These are phyloP conservation scores for Tachuris rubrigastra DNA, from an alignment of 2,113 vertebrate genomes.

Conservation along the genomic window DNA sequence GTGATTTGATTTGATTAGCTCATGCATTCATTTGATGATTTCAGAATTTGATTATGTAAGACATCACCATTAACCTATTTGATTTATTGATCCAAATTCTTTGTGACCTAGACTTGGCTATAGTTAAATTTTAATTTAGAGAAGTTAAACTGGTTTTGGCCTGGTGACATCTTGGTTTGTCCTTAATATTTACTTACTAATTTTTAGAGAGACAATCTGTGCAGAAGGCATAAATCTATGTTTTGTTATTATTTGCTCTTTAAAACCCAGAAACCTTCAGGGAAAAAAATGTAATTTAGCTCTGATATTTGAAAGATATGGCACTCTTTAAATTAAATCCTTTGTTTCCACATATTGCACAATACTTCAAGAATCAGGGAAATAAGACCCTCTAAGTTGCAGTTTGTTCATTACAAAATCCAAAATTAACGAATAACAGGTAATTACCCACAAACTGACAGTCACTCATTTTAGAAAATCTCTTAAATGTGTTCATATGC, in stretches of 20 bases:
- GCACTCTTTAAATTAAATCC: background rate
- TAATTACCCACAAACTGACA: background rate
- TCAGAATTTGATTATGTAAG: conserved; percentile 26
- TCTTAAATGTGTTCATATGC: background rate
- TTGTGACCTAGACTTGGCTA: background rate
- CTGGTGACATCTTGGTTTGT: background rate
- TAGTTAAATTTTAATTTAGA: background rate
- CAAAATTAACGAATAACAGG: background rate
- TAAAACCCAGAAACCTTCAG: background rate
- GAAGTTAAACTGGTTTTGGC: background rate
- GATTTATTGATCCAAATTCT: conserved; percentile 2
- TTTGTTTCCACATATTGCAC: background rate
- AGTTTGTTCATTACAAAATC: background rate
- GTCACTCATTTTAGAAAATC: background rate
- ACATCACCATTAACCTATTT: background rate
- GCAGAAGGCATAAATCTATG: background rate
- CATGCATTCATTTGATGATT: background rate
- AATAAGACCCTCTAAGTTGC: background rate
- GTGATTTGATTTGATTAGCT: conserved; percentile 17
- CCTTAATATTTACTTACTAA: background rate
- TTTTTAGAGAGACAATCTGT: background rate
- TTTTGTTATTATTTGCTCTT: background rate
- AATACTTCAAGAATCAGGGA: background rate
- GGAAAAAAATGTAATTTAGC: background rate
- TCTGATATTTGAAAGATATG: background rate